A percentile compares a stretch with the other conserved stretches of the same genome.
Conservation (phyloP, 1,140 invertebrate species). For the Cydia splendana region DNA sequence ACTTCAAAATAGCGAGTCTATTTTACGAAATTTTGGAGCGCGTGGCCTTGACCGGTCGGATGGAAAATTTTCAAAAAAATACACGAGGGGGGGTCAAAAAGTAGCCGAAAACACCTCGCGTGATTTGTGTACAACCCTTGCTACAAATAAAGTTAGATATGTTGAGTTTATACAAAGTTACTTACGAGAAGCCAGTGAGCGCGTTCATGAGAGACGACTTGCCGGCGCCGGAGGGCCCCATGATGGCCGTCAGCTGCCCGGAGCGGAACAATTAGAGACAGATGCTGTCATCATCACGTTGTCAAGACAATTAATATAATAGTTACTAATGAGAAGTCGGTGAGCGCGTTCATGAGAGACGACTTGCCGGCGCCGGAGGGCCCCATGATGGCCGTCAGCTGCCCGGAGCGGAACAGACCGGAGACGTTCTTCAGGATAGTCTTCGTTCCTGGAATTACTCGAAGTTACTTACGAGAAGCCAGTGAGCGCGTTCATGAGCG, state of each 20-base stretch:
- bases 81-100: no score
- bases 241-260: conserved; percentile 87
- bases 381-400: conserved; percentile 90
- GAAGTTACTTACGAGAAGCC: no score
- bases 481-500: conserved; percentile 86
- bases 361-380: conserved; percentile 91
- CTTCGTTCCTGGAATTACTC: conserved; percentile 80
- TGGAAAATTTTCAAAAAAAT: no score
- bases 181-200: conserved; percentile 69
- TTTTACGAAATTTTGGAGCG: no score
- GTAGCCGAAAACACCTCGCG: no score
- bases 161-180: not conserved
- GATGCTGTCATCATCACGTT: no score
- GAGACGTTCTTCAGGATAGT: conserved; percentile 83
- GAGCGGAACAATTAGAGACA: conserved; percentile 83
- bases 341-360: conserved; percentile 86
- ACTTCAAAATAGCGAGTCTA: no score
- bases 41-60: no score
- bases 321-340: no score
- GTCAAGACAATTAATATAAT: no score
- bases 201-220: conserved; percentile 89
- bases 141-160: no score
- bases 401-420: conserved; percentile 82
- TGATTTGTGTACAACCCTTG: no score
- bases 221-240: conserved; percentile 91